Conservation (phyloP, 1,140 invertebrate species). For the Rhyzopertha dominica region DNA sequence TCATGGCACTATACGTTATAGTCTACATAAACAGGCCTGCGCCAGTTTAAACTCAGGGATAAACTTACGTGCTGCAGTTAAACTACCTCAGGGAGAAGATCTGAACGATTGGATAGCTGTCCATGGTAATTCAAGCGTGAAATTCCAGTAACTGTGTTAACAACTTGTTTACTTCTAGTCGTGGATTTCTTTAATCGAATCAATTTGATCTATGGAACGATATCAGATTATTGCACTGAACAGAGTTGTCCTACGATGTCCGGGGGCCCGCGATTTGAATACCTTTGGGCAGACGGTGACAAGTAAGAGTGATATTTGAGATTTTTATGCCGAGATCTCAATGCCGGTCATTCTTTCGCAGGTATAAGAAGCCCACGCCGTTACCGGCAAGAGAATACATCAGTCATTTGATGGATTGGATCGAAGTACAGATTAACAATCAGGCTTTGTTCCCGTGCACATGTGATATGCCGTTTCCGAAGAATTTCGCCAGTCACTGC, state of each 20-base stretch:
- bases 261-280: conserved; percentile 84
- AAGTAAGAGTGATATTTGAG: conserved; percentile 38
- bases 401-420: conserved; percentile 88
- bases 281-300: conserved; percentile 87
- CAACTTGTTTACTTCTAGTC: conserved; percentile 55
- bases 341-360: conserved; percentile 1
- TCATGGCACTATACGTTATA: conserved; percentile 85
- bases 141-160: conserved; percentile 10
- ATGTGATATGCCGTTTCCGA: conserved; percentile 84
- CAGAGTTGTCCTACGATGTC: conserved; percentile 88
- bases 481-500: conserved; percentile 72
- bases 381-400: conserved; percentile 87
- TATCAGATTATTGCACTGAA: conserved; percentile 83
- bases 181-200: conserved; percentile 97
- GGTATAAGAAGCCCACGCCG: conserved; percentile 83
- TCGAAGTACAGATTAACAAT: conserved; percentile 90
- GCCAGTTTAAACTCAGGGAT: conserved; percentile 92
- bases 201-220: conserved; percentile 88
- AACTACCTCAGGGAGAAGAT: conserved; percentile 81
- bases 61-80: conserved; percentile 80
- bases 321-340: not conserved
- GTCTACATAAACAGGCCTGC: conserved; percentile 89
- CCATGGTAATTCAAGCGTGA: conserved; percentile 64
- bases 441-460: conserved; percentile 54
- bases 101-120: conserved; percentile 94